Conservation (phyloP, 2,888 invertebrate genomes). For the Amorpha juglandis region DNA sequence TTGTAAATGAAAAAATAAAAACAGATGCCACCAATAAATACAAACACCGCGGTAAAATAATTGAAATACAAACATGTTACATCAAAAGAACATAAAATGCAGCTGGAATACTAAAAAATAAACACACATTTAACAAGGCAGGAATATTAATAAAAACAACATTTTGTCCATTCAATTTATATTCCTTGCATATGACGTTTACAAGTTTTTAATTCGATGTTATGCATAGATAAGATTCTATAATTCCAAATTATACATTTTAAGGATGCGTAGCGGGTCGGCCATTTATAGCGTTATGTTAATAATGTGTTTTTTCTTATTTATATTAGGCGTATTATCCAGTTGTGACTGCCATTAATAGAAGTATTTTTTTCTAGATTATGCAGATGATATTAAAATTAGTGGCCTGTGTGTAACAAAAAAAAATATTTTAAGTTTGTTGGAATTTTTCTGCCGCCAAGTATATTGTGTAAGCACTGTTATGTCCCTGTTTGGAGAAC, state of each 20-base stretch:
- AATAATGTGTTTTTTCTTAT: conserved; percentile 75
- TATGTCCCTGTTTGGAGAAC: too few species aligned
- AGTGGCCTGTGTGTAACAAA: too few species aligned
- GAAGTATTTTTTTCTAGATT: not conserved
- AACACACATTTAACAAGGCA: not conserved
- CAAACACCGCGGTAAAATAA: not conserved
- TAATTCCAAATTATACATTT: conserved; percentile 32
- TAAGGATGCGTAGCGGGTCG: conserved; percentile 47
- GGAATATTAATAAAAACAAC: not conserved
- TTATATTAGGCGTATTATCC: conserved; percentile 69
- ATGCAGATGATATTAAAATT: not conserved
- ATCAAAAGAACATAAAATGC: conserved; percentile 1
- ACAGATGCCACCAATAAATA: not conserved
- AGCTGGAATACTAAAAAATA: not conserved
- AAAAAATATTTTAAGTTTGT: too few species aligned
- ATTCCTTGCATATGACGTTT: conserved; percentile 38
- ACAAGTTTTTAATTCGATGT: conserved; percentile 41
- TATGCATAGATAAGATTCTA: conserved; percentile 39
- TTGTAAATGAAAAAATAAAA: not conserved
- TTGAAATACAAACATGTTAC: not conserved
- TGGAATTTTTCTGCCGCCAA: too few species aligned
- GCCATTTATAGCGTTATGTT: conserved; percentile 60
- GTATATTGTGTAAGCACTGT: too few species aligned
- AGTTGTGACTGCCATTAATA: conserved; percentile 45
- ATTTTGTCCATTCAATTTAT: not conserved